Evolutionary conservation across 2,797 vertebrate species (phyloP).

Genomic region (Cyclura pinguis): DNA sequence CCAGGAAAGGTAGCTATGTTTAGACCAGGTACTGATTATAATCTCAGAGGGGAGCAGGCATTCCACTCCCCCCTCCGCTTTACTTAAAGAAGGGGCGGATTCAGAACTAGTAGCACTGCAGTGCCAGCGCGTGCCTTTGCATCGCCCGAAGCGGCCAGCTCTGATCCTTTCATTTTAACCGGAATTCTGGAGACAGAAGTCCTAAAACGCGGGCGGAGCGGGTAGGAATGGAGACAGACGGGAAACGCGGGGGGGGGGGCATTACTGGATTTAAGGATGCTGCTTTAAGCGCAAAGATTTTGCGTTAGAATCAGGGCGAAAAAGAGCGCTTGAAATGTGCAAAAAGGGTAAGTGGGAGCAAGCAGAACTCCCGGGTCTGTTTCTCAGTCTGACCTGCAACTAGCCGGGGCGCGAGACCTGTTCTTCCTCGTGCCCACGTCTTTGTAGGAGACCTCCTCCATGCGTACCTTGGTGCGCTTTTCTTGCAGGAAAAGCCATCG

Average conservation of each 20-base stretch:
- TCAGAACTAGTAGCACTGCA: neutral
- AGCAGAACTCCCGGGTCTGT: slow-evolving; percentile 48
- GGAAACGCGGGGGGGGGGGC: too few species aligned
- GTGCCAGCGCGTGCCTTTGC: neutral
- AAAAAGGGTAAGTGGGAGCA: slow-evolving; percentile 50
- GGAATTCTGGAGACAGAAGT: neutral
- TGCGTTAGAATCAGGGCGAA: neutral
- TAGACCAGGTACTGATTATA: neutral
- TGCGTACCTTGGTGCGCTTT: neutral
- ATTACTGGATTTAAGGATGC: neutral
- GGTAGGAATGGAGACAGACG: neutral
- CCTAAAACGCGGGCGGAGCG: neutral
- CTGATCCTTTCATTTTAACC: neutral
- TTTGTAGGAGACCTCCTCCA: neutral
- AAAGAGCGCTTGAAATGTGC: slow-evolving; percentile 2
- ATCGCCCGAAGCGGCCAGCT: neutral
- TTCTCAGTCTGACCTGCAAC: slow-evolving; percentile 50
- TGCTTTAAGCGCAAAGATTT: neutral
- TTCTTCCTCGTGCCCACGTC: neutral
- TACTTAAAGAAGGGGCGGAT: too few species aligned
- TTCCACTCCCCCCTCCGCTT: neutral
- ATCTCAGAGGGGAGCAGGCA: neutral
- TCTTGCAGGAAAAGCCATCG: neutral
- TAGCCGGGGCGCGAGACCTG: slow-evolving; percentile 44
- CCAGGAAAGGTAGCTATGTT: too few species aligned